phyloP scores from a whole-genome alignment of 2,888 invertebrate species.

The Meteorus colon region DNA sequence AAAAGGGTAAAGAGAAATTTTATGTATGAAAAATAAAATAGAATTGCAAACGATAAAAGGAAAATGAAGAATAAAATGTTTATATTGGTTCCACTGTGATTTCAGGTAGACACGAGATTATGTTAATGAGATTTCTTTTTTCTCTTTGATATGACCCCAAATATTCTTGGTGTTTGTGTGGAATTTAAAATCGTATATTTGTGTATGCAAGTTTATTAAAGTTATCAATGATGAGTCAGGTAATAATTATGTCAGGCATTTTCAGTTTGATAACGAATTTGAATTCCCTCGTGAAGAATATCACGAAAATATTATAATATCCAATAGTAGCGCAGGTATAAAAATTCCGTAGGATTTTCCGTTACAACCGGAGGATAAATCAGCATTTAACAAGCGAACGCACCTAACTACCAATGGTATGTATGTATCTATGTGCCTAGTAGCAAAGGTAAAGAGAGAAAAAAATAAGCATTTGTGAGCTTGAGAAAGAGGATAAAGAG shows the following conservation, averaged over 20 bases:
- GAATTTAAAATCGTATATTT: neutral
- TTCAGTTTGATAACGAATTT: neutral
- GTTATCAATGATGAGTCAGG: slow-evolving; percentile 5
- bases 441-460: neutral
- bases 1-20: neutral
- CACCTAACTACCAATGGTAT: neutral
- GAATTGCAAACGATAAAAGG: neutral
- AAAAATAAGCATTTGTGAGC: neutral
- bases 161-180: neutral
- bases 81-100: too few relatives aligned
- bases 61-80: neutral
- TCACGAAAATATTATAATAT: neutral
- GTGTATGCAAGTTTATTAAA: neutral
- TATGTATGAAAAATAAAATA: neutral
- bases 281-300: neutral
- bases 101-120: neutral
- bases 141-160: neutral
- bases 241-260: neutral
- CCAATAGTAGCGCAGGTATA: slow-evolving; percentile 1
- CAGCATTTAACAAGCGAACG: slow-evolving; percentile 26
- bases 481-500: neutral
- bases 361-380: slow-evolving; percentile 26
- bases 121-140: neutral
- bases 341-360: slow-evolving; percentile 17
- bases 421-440: slow-evolving; percentile 1